Evolutionary conservation across 2,888 invertebrate genomes (phyloP).

Genomic region (Megastigmus dorsalis): DNA sequence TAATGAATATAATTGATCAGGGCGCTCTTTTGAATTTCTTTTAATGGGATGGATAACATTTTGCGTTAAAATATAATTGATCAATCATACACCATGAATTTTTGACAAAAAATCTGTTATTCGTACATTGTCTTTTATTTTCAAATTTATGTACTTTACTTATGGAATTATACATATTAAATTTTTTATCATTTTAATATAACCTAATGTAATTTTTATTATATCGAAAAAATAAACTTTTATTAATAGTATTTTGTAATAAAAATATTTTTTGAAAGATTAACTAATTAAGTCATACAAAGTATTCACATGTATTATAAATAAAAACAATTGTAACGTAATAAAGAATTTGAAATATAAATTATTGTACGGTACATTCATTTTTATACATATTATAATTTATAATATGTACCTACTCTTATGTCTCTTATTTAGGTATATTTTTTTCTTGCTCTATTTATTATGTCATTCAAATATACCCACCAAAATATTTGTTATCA

Average conservation of each 20-base stretch:
- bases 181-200: conserved; percentile 7
- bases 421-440: no score
- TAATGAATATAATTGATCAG: conserved; percentile 34
- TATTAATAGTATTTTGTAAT: conserved; percentile 17
- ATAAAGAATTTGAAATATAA: conserved; percentile 28
- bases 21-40: not conserved
- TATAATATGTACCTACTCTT: no score
- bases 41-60: not conserved
- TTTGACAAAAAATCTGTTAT: conserved; percentile 12
- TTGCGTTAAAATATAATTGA: not conserved
- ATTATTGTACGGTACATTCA: no score
- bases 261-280: conserved; percentile 38
- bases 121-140: conserved; percentile 17
- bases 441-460: no score
- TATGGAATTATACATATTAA: conserved; percentile 8
- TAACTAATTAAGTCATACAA: conserved; percentile 8
- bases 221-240: conserved; percentile 31
- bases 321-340: conserved; percentile 20
- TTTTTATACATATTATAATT: no score
- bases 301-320: conserved; percentile 18
- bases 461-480: not conserved
- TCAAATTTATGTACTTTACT: conserved; percentile 8
- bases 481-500: not conserved
- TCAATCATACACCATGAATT: conserved; percentile 10
- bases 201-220: conserved; percentile 16